Base-by-base conservation (phyloP, 2,113 vertebrate species). In the Tenebrosternarchus preto region DNA sequence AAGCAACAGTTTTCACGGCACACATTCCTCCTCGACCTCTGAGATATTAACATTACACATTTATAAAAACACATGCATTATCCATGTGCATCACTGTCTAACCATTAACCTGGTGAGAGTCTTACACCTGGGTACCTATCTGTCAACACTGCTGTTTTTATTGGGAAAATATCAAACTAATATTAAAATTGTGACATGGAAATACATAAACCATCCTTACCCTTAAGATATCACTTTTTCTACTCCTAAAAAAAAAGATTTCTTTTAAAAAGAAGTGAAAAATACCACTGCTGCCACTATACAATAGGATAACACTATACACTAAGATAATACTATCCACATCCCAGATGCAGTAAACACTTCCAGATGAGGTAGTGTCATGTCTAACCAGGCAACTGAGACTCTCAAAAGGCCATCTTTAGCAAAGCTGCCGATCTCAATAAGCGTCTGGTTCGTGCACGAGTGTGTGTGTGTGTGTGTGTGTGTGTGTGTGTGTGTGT, bases 11-110 rank as follows among this genome's bases (percentile, higher is more conserved):
- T 86, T 92, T 90, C 91, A 90, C 86, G 85, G 84, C 75, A 87
- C 36, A 85, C 86, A 90, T 92, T 89, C 91, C 84, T 91, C 92
- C 89, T 90, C 91, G 91, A 91, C 85, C 79, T 88, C 27, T 70
- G 89, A 89, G 73, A 93, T 90, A 93, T 93, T 92, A 90, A 90
- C 85, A 89, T 92, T 91, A 87, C 86, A 89, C 85, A 90, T 92
- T 91, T 92, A 91, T 92, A 88, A 93, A 93, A 91, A 89, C 81
- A 71, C 67, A 90, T 93, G 90, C 93, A 94, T 95, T 93, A 94
- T 93, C 93, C 88, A 93, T 92, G 60, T 91, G 91, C 91, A 87
- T 92, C 93, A 79, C 80, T 92, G 88, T 92, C 81, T 78, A 90
- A 91, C 88, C 86, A 88, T 90, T 85, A 88, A 75, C 85, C 87